A percentile compares a stretch with the other conserved stretches of the same genome.
phyloP scores from a whole-genome alignment of 2,888 invertebrate species.

The Peribatodes rhomboidaria region DNA sequence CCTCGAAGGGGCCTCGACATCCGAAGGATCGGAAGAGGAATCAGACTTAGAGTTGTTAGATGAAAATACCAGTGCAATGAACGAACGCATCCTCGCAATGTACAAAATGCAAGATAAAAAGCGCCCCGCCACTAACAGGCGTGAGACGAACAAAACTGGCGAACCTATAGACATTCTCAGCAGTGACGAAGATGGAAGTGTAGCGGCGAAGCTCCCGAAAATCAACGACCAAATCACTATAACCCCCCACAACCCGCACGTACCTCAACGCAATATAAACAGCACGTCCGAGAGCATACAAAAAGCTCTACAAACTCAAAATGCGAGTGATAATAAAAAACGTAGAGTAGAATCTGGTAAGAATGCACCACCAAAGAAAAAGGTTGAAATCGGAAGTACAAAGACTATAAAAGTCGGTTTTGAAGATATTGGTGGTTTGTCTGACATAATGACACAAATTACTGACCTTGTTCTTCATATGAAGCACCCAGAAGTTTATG shows the following conservation, averaged over 20 bases:
- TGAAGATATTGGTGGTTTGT: conserved; percentile 93
- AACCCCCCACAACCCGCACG: conserved; percentile 81
- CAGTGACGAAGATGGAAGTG: conserved; percentile 76
- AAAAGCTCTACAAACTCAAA: conserved; percentile 65
- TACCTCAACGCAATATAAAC: conserved; percentile 68
- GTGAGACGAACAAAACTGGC: conserved; percentile 74
- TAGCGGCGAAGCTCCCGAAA: conserved; percentile 80
- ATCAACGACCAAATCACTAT: conserved; percentile 83
- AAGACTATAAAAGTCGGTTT: conserved; percentile 86
- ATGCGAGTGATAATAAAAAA: conserved; percentile 71
- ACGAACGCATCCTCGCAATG: conserved; percentile 84
- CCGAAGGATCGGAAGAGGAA: conserved; percentile 87
- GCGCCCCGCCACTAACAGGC: conserved; percentile 71
- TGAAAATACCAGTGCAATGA: conserved; percentile 92
- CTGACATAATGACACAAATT: conserved; percentile 89
- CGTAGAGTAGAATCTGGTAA: conserved; percentile 70
- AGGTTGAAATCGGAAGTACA: conserved; percentile 67
- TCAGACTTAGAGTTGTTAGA: conserved; percentile 91
- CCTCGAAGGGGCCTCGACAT: conserved; percentile 85
- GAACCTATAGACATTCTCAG: conserved; percentile 81
- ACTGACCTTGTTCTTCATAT: conserved; percentile 94
- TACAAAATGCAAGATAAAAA: conserved; percentile 84
- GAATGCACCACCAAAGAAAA: conserved; percentile 66
- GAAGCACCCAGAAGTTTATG: conserved; percentile 96
- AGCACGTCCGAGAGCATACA: conserved; percentile 60